Base-by-base conservation (phyloP, 2,888 invertebrate species). In the Cantharis lateralis region DNA sequence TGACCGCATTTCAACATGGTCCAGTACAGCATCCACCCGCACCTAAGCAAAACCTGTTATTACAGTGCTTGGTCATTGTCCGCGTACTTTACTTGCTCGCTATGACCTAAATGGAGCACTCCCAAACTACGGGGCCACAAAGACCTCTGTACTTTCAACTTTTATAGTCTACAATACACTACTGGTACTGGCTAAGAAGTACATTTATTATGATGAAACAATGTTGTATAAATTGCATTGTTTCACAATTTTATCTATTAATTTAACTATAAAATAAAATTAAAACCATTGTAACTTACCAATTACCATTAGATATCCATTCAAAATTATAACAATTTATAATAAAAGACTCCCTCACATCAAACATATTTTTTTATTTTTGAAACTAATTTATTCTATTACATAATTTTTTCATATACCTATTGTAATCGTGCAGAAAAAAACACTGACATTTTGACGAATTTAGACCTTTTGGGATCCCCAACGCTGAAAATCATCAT, bases 41-140 rank as follows among this genome's bases (percentile, higher is more conserved):
- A 86, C 86, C 86, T 85, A 84, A 84, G 84, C 83, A 81, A 86
- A 86, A 86, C 86, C 86, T 86, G 86, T 86, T 86, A 86, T 86
- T 86, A 85, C 84, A 79, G 80, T 80, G 83, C 83, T 84, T 85
- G 84, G 84, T 84, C 86, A 85, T 85, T 86, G 84, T 85, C 85
- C 86, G 85, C 84, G 85, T 79, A 85, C 85, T 82, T 85, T 86
- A 86, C 85, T 86, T 85, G 86, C 84, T 85, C 81, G 79, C 84
- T 84, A 83, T 85, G 86, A 86, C 85, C 85, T 86, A 86, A 86
- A 85, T 86, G 85, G 86, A 86, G 85, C 86, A 86, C 84, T 83
- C 84, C 85, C 83, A 85, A 85, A 85, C 85, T 82, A 80, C 81
- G 80, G 80, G 64, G 80, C 82, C 82, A 82, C 81, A 81, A 83